These are phyloP conservation scores for Ormyrus rosae DNA, from an alignment of 2,888 invertebrate genomes.

Conservation along the genomic window DNA sequence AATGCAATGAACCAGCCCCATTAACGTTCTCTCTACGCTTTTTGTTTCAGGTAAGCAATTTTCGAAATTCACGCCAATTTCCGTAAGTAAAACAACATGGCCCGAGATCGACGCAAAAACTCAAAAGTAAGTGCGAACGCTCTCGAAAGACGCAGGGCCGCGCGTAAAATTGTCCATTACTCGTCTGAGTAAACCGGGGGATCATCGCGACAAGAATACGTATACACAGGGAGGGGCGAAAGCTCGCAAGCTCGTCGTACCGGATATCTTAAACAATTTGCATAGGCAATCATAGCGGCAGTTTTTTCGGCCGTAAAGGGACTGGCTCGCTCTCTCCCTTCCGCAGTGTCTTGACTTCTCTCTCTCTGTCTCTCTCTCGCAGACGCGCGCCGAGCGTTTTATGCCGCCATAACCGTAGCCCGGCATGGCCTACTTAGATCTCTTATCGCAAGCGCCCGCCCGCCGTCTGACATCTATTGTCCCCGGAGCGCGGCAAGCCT, in stretches of 20 bases:
- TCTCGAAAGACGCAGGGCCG: too few species aligned
- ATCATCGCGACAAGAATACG: not conserved
- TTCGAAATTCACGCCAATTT: not conserved
- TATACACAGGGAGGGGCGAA: not conserved
- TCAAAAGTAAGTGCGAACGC: too few species aligned
- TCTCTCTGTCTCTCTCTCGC: constrained; percentile 51
- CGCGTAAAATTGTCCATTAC: constrained; percentile 4
- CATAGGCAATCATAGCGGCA: constrained; percentile 75
- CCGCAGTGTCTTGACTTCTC: constrained; percentile 12
- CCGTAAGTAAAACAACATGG: too few species aligned
- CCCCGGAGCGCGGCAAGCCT: constrained; percentile 57
- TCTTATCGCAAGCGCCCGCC: constrained; percentile 66
- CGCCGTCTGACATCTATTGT: constrained; percentile 71
- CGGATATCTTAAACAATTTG: constrained; percentile 76
- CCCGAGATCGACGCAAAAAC: too few species aligned
- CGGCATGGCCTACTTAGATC: constrained; percentile 76
- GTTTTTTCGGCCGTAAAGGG: constrained; percentile 74
- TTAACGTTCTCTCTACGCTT: not conserved
- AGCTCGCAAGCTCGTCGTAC: constrained; percentile 47
- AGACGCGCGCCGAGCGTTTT: constrained; percentile 71
- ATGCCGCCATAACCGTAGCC: constrained; percentile 75
- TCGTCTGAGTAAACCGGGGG: not conserved
- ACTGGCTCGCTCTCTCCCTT: constrained; percentile 46
- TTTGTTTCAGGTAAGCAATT: constrained; percentile 29
- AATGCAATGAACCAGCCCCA: not conserved